A percentile compares a stretch with the other conserved stretches of the same genome.
Conservation (phyloP, 2,113 vertebrate species). For the Centropus unirufus region DNA sequence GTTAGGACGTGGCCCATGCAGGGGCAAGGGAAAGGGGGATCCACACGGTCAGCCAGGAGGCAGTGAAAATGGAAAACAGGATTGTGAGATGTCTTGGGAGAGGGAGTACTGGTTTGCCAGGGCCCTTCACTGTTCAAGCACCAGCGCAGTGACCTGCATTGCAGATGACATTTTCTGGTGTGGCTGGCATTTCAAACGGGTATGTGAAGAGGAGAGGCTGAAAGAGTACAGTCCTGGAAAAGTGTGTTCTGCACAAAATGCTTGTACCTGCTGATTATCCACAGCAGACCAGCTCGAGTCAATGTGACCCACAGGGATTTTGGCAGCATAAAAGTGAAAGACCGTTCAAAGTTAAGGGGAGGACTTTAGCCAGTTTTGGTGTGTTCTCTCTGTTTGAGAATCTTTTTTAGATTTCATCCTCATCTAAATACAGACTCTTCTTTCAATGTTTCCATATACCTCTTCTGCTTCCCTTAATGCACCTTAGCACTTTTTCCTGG, state of each 20-base stretch:
- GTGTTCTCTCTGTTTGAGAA: neutral
- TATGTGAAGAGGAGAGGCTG: conserved; percentile 1
- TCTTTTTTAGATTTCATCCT: neutral
- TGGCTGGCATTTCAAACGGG: neutral
- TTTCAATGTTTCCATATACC: neutral
- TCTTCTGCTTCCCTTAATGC: neutral
- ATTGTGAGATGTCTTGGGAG: neutral
- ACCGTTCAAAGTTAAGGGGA: neutral
- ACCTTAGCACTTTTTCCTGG: neutral
- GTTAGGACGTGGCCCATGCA: fast-evolving
- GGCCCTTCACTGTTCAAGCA: neutral
- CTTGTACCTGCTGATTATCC: neutral
- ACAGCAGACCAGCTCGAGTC: neutral
- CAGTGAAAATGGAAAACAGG: neutral
- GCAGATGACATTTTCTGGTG: neutral
- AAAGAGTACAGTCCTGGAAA: neutral
- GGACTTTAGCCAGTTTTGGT: neutral
- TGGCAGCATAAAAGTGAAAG: neutral
- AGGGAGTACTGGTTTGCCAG: neutral
- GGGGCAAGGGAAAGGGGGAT: neutral
- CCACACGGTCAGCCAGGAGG: neutral
- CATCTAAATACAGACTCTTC: neutral
- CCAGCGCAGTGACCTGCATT: fast-evolving
- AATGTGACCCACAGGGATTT: neutral
- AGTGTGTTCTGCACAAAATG: neutral